A percentile compares a stretch with the other conserved stretches of the same genome.
Conservation (phyloP, 2,888 invertebrate genomes). For the Vandiemenella viatica region DNA sequence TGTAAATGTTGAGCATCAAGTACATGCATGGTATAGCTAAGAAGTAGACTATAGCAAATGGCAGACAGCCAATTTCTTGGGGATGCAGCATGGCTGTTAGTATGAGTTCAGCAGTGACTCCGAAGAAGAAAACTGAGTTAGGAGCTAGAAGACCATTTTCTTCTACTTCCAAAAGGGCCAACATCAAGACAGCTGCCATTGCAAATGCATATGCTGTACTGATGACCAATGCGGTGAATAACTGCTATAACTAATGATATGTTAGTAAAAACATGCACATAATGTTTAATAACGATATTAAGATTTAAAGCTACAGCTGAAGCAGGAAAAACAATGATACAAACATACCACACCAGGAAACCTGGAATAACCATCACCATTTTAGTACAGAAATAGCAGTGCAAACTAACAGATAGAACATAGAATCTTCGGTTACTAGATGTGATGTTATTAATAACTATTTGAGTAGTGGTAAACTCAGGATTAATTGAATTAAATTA, state of each 20-base stretch:
- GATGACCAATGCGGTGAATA: constrained; percentile 56
- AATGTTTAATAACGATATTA: not conserved
- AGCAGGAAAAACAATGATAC: no score
- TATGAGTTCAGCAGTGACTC: constrained; percentile 46
- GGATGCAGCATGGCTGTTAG: constrained; percentile 55
- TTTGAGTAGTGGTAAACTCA: no score
- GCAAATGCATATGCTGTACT: constrained; percentile 66
- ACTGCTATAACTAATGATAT: constrained; percentile 29
- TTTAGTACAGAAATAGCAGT: no score
- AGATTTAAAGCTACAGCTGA: no score
- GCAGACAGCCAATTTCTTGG: constrained; percentile 57
- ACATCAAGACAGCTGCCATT: constrained; percentile 77
- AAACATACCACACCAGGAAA: no score
- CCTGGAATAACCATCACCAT: no score
- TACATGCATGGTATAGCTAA: constrained; percentile 92
- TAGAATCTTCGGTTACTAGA: no score
- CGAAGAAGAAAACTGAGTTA: constrained; percentile 67
- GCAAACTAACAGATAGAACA: no score
- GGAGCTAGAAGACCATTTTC: constrained; percentile 70
- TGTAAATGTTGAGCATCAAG: constrained; percentile 79
- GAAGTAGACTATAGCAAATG: constrained; percentile 65
- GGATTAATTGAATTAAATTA: no score
- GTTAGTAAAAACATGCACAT: constrained; percentile 5
- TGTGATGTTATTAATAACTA: no score
- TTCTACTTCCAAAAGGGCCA: constrained; percentile 59